Evolutionary conservation across 2,888 invertebrate genomes (phyloP), one percentile per base, ranked within the genome.

Genomic region (Drosophila histrio): DNA sequence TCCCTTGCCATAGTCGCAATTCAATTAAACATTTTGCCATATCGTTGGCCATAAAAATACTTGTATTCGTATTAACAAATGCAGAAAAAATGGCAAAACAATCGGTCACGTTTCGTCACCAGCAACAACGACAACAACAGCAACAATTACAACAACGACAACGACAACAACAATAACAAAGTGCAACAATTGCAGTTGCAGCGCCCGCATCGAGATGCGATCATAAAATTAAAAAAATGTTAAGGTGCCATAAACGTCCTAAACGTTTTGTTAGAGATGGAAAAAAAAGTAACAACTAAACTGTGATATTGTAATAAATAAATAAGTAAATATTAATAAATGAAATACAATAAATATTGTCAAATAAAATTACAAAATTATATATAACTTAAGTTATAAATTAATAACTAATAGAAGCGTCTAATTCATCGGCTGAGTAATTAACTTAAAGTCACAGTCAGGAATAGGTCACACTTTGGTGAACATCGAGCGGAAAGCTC

Each of bases 91-190:
- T 39, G 52, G 19, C 28, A 41, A 21, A 67, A 72, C 76, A 84
- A 87, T 87, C 68, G 80, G 87, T 81, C 80, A 81, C 80, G 80
- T 81, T 81, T 81, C 76, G 85, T 80, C 85, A 80, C 72, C 74
- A 77, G 56, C 58, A 22, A 30, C 36, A 44, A 22, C 32, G 32
- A 28, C 21, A 36, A 22, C 46, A 44, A 34, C 9, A 47, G 15
- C 32, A 34, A 28, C 17, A 21, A 52, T 39, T 11, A 21, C 22
- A 53, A 22, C 26, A 43, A 24, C 22, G 47, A 15, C 15, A 26
- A 44, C 43, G 26, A 15, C 47, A 28, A 26, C 15, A 53, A 19
- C 47, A 47, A 43, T 28, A 54, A 34, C 4, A 7, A 39, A 47
- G 36, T 26, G 28, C 61, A 57, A 39, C 15, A 41, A 34, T 47